Evolutionary conservation across 2,888 invertebrate species (phyloP), one percentile per base, ranked within the genome.

Genomic region (Sinohyriopsis cumingii): DNA sequence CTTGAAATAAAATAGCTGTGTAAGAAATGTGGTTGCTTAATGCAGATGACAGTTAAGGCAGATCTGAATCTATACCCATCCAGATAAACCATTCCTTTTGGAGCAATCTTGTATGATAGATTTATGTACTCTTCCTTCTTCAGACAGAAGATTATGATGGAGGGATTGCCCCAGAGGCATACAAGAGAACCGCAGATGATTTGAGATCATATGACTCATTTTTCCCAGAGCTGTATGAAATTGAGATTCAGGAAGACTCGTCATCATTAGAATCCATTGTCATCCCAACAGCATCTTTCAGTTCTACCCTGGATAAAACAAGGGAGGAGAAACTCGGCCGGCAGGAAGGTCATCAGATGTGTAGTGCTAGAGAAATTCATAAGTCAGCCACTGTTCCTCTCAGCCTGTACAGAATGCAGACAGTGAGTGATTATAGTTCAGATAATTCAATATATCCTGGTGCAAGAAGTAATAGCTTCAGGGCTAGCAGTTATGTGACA

Each of bases 171-270:
- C 85, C 84, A 28, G 80, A 78, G 53, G 76, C 81, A 20, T 82
- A 75, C 68, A 79, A 76, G 59, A 79, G 89, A 65, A 75, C 82
- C 28, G 71, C 82, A 15, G 87, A 88, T 24, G 89, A 89, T 63
- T 80, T 89, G 25, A 72, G 71, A 55, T 82, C 82, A 82, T 89
- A 89, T 66, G 83, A 86, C 57, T 71, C 76, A 24, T 87, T 88
- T 77, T 89, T 89, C 71, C 87, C 87, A 6, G 89, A 89, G 73
- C 76, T 88, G 53, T 80, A 82, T 73, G 88, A 88, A 65, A 76
- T 84, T 72, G 87, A 88, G 76, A 81, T 86, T 18, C 63, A 65
- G 54, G 77, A 77, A n/a, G 72, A 70, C 3, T 53, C 20, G n/a
- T 63, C 59, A 55, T 59, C 57, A 20, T 45, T 45, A 15, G 75